Evolutionary conservation across 2,888 invertebrate species (phyloP), one percentile per base, ranked within the genome.

Genomic region (Apamea anceps): DNA sequence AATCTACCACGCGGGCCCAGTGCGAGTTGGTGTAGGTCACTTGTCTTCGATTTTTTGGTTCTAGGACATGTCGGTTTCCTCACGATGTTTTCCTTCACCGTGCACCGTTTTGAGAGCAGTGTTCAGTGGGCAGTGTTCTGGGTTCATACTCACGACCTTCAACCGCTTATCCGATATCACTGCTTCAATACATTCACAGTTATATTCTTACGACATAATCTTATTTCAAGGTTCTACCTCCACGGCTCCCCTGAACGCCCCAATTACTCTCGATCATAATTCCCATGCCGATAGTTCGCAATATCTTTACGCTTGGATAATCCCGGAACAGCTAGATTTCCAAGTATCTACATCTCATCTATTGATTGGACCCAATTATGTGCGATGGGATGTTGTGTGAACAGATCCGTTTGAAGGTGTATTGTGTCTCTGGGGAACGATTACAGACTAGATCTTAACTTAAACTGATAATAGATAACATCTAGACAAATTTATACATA

Each of bases 251-350:
- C 10, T 32, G 54, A 12, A 6, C 15, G 8, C 4, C 7, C 32
- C 32, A 25, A 76, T 63, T 54, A 54, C 1, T 37, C 63, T 5
- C 25, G 8, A 51, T 60, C 67, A 54, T 60, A 70, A 84, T 84
- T 51, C 60, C 18, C 57, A 21, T 70, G n/a, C 48, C n/a, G 54
- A 71, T 66, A 54, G 73, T 63, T 68, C 54, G 51, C 65, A 70
- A 82, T 82, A 66, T 66, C 60, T 66, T 78, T 54, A 79, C 54
- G 37, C 60, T 79, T 45, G 45, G n/a, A 74, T 70, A 62, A 60
- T 45, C 25, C 13, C 7, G n/a, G 57, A 37, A 54, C 37, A 25
- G 15, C n/a, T 15, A 21, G 57, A 70, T 60, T 7, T 45, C 54
- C 3, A 66, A 15, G 21, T 77, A 63, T 18, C 1, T 45, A 21